These are phyloP conservation scores for Spilarctia lutea DNA, from an alignment of 2,888 invertebrate genomes.

Conservation along the genomic window DNA sequence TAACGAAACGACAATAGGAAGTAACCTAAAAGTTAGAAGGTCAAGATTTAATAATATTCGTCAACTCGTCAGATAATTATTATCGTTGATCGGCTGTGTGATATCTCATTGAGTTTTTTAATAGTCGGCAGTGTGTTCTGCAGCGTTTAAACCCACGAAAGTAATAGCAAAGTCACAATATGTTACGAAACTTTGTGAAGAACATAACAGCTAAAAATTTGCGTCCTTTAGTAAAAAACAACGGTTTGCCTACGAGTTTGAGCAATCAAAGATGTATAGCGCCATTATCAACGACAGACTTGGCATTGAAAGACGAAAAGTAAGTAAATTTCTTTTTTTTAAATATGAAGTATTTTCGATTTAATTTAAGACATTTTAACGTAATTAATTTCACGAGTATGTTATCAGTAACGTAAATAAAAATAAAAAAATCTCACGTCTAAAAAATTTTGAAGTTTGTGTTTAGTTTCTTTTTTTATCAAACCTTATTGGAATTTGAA, in stretches of 20 bases:
- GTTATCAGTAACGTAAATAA: background rate
- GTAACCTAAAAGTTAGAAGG: slow-evolving; percentile 50
- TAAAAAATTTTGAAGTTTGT: no score
- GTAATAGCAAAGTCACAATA: slow-evolving; percentile 47
- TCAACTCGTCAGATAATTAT: slow-evolving; percentile 45
- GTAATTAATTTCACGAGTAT: background rate
- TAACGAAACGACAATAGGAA: slow-evolving; percentile 34
- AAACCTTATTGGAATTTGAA: no score
- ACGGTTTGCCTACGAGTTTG: slow-evolving; percentile 63
- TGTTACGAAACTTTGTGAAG: slow-evolving; percentile 72
- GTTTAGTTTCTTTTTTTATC: no score
- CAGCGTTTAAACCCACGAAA: slow-evolving; percentile 45
- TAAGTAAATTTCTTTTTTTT: slow-evolving; percentile 57
- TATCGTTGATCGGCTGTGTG: slow-evolving; percentile 30
- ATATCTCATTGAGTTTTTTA: slow-evolving; percentile 39
- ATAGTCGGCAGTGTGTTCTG: slow-evolving; percentile 26
- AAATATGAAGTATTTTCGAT: no score
- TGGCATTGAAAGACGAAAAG: slow-evolving; percentile 76
- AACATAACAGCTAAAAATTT: slow-evolving; percentile 66
- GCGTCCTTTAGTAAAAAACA: slow-evolving; percentile 65
- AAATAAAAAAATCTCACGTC: no score
- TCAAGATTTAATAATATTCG: slow-evolving; percentile 31
- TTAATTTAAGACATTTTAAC: no score
- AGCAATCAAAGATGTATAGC: slow-evolving; percentile 66
- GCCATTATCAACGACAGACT: slow-evolving; percentile 73